These are phyloP conservation scores for Cacatua alba DNA, from an alignment of 2,113 vertebrate genomes.

Conservation along the genomic window DNA sequence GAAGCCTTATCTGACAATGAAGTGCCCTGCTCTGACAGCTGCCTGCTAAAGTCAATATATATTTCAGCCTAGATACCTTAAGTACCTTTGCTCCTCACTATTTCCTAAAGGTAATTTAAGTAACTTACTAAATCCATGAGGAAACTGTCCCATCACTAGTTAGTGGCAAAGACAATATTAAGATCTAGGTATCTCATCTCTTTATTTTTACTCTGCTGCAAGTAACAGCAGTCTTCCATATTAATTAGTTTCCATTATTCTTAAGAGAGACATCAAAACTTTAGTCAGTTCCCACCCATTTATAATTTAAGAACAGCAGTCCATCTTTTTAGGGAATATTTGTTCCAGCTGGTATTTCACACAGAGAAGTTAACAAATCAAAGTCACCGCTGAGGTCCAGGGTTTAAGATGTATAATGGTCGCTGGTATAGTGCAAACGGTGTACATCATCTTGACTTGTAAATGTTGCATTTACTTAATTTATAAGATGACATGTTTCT, in stretches of 20 bases:
- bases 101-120: not conserved
- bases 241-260: slow-evolving; percentile 19
- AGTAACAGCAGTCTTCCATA: not conserved
- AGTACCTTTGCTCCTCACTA: not conserved
- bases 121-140: not conserved
- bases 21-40: not conserved
- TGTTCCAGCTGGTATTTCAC: slow-evolving; percentile 14
- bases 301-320: not conserved
- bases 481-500: slow-evolving; percentile 64
- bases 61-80: not conserved
- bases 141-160: not conserved
- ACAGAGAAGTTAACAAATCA: slow-evolving; percentile 12
- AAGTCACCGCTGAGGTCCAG: not conserved
- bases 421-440: not conserved
- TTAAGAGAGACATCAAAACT: slow-evolving; percentile 22
- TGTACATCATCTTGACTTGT: slow-evolving; percentile 41
- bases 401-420: not conserved
- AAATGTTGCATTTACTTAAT: slow-evolving; percentile 65
- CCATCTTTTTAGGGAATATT: not conserved
- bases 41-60: fast-evolving
- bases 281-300: not conserved
- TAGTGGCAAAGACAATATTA: not conserved
- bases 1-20: not conserved
- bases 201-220: not conserved
- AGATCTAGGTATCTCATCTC: not conserved